Evolutionary conservation across 2,888 invertebrate species (phyloP), one percentile per base, ranked within the genome.

Genomic region (Agonopterix subpropinquella): DNA sequence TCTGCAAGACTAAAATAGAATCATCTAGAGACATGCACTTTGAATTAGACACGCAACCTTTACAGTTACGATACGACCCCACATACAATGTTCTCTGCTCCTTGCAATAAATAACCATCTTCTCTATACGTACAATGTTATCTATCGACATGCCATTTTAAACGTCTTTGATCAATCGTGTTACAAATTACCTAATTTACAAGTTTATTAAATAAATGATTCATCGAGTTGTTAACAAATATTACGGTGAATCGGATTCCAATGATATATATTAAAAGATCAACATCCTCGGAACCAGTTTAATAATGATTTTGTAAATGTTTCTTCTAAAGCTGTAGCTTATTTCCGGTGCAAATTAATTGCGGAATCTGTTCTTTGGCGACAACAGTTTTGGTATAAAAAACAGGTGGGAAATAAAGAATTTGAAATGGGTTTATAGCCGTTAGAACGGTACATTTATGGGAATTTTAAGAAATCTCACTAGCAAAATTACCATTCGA

Each of bases 1-100:
- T 76, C 74, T 80, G 65, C 53, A 9, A 65, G 69, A 78, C 79
- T 58, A 71, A 86, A 86, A 85, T 84, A 85, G 77, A 71, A 67
- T 77, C 75, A 78, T 80, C 77, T 78, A 77, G 80, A 74, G 70
- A 71, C 67, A 77, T 80, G 77, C 78, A 74, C 67, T 59, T 66
- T 65, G 65, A 65, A 28, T 28, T 28, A 28, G 64, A 66, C 70
- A 65, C 70, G 62, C 59, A 61, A 65, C 61, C 62, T 67, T 61
- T 68, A 79, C 79, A 71, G 80, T 80, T 79, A 80, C 52, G 8
- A 11, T 79, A 80, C 52, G 8, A 11, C 42, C 11, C 37, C 39
- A n/a, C 39, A n/a, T 39, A 39, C 28, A 28, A 28, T 28, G 28
- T 28, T 28, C 5, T 28, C 28, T 28, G 28, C 28, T 28, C 28